These are phyloP conservation scores for Apolygus lucorum DNA, from an alignment of 1,140 invertebrate species.

Conservation along the genomic window DNA sequence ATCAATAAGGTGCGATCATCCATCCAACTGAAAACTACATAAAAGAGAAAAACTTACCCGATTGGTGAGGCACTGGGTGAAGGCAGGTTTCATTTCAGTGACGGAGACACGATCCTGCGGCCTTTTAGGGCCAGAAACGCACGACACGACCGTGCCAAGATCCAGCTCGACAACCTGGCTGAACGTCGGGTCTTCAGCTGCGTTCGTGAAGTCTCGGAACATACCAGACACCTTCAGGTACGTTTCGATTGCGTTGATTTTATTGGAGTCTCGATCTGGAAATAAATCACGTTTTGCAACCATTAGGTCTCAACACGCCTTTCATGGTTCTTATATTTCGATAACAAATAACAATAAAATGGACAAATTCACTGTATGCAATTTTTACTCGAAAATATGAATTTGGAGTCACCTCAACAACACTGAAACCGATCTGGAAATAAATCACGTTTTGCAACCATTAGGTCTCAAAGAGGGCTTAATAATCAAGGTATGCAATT, in stretches of 20 bases:
- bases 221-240: conserved; percentile 76
- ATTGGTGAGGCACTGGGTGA: conserved; percentile 74
- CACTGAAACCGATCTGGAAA: too few species aligned
- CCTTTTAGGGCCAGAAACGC: conserved; percentile 91
- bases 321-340: too few species aligned
- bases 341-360: too few species aligned
- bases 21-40: too few species aligned
- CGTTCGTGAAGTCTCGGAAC: conserved; percentile 74
- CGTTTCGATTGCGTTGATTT: conserved; percentile 71
- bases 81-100: conserved; percentile 82
- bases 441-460: too few species aligned
- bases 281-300: conserved; percentile 7
- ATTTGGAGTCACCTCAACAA: too few species aligned
- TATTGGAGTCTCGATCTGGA: conserved; percentile 69
- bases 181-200: conserved; percentile 74
- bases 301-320: too few species aligned
- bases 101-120: conserved; percentile 94
- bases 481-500: too few species aligned
- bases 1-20: too few species aligned
- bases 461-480: too few species aligned
- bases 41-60: conserved; percentile 64
- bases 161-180: conserved; percentile 82
- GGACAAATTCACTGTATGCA: too few species aligned
- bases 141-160: conserved; percentile 79
- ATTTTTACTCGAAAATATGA: too few species aligned